Evolutionary conservation across 2,888 invertebrate species (phyloP).

Genomic region (Pheosia gnoma): DNA sequence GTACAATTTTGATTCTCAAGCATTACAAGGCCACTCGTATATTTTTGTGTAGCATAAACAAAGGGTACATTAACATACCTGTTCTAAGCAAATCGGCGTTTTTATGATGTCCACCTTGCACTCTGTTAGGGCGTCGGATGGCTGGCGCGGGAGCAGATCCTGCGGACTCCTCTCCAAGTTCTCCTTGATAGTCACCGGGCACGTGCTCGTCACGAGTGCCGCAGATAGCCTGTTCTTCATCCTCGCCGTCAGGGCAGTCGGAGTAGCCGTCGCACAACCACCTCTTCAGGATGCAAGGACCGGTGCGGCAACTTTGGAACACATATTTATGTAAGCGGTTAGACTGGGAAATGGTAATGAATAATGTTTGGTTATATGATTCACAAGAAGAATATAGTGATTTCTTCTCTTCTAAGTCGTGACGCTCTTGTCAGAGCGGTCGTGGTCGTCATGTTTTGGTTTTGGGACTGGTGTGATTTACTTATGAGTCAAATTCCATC

Average conservation of each 20-base stretch:
- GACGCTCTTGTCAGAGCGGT: too few species aligned
- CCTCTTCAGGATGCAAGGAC: constrained; percentile 67
- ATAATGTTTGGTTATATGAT: too few species aligned
- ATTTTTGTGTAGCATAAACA: background rate
- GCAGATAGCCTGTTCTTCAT: constrained; percentile 58
- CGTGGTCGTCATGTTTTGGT: too few species aligned
- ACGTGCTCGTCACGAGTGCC: constrained; percentile 28
- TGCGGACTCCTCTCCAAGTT: constrained; percentile 66
- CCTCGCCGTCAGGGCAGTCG: constrained; percentile 74
- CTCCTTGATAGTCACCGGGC: constrained; percentile 29
- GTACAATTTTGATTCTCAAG: too few species aligned
- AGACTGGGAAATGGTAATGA: too few species aligned
- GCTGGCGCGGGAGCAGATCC: constrained; percentile 73
- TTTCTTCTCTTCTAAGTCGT: too few species aligned
- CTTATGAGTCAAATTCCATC: too few species aligned
- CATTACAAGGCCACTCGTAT: too few species aligned
- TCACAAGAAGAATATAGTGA: too few species aligned
- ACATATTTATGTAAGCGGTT: constrained; percentile 1
- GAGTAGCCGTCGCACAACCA: constrained; percentile 80
- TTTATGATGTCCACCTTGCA: constrained; percentile 33
- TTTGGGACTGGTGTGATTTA: too few species aligned
- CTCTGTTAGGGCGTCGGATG: constrained; percentile 57
- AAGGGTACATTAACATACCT: constrained; percentile 16
- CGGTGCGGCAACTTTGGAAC: constrained; percentile 62
- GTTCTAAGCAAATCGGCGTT: constrained; percentile 22